A percentile compares a stretch with the other conserved stretches of the same genome.
Evolutionary conservation across 2,113 vertebrate species (phyloP).

Genomic region (Ginglymostoma cirratum): DNA sequence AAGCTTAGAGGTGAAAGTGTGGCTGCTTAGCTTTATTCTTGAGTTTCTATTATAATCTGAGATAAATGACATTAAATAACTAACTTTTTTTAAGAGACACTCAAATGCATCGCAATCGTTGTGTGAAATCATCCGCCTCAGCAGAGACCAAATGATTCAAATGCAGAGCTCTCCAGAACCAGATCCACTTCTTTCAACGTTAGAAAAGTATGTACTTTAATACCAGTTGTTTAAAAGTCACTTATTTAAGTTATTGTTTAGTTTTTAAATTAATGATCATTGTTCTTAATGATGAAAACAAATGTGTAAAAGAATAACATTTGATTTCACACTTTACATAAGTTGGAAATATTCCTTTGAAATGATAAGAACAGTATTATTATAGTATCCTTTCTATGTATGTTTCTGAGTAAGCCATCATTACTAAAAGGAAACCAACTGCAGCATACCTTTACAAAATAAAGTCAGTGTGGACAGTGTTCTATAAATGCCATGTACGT

Average conservation of each 20-base stretch:
- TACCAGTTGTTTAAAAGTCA: neutral
- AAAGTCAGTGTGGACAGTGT: neutral
- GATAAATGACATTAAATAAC: constrained; percentile 37
- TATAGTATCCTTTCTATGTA: neutral
- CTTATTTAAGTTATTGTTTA: neutral
- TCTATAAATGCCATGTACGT: neutral
- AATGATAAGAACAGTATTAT: neutral
- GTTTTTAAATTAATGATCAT: neutral
- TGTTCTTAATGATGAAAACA: neutral
- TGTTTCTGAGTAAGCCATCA: neutral
- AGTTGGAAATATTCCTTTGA: neutral
- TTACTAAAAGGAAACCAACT: neutral
- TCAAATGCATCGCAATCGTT: constrained; percentile 97
- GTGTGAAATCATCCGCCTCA: constrained; percentile 96
- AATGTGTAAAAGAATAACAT: neutral
- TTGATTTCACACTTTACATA: neutral
- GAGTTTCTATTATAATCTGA: neutral
- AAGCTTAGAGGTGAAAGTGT: neutral
- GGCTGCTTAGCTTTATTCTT: neutral
- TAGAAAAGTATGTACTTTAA: constrained; percentile 80
- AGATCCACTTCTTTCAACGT: constrained; percentile 87
- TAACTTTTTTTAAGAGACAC: constrained; percentile 68
- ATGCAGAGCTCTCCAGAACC: constrained; percentile 88
- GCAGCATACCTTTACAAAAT: neutral
- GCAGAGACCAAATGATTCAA: constrained; percentile 98